These are phyloP conservation scores for Papilio gigon DNA, from an alignment of 2,888 invertebrate species.

Conservation along the genomic window DNA sequence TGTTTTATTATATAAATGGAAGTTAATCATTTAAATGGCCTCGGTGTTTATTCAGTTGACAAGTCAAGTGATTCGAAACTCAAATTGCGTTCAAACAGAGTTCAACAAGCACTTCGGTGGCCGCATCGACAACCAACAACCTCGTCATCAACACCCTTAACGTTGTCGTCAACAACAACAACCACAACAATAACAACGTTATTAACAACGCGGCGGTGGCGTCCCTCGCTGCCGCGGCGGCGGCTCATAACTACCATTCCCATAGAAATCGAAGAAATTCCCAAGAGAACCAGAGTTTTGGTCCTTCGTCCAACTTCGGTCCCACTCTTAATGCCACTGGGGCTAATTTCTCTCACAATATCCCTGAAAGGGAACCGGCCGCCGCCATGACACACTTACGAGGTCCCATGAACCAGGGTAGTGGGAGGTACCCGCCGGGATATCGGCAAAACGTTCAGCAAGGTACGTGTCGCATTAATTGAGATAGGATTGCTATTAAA, in stretches of 20 bases:
- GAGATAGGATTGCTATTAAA: conserved; percentile 67
- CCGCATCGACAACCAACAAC: conserved; percentile 80
- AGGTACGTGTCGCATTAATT: conserved; percentile 69
- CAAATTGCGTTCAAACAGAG: conserved; percentile 59
- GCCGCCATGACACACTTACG: conserved; percentile 79
- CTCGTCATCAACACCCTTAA: conserved; percentile 79
- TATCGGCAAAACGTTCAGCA: conserved; percentile 78
- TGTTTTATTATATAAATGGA: too few species aligned
- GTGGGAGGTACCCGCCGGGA: conserved; percentile 75
- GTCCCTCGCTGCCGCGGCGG: conserved; percentile 77
- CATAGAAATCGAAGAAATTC: conserved; percentile 76
- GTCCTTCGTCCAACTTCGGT: conserved; percentile 70
- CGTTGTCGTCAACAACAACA: conserved; percentile 81
- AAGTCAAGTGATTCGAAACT: conserved; percentile 12
- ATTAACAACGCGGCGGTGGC: conserved; percentile 80
- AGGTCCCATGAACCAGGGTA: conserved; percentile 73
- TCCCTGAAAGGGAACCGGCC: conserved; percentile 70
- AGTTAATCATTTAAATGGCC: conserved; percentile 1
- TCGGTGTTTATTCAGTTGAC: background rate
- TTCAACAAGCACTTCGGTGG: conserved; percentile 74
- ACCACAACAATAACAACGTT: conserved; percentile 80
- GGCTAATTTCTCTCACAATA: conserved; percentile 70
- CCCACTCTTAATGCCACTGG: conserved; percentile 76
- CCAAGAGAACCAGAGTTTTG: conserved; percentile 75
- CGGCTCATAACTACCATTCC: conserved; percentile 77